phyloP scores from a whole-genome alignment of 2,113 vertebrate species.

The Setophaga coronata region DNA sequence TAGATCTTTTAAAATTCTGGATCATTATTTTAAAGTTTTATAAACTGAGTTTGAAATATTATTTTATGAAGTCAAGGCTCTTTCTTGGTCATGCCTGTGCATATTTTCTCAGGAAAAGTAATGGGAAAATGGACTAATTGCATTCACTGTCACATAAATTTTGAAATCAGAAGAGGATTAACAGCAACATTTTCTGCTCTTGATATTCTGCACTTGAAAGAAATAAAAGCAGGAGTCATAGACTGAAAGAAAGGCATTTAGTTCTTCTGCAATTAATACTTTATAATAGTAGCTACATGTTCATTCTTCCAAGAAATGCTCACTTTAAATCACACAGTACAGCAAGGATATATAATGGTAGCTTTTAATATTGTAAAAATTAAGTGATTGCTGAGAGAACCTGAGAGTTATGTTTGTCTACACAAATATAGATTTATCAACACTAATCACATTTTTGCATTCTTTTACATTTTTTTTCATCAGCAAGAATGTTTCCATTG shows the following conservation, averaged over 20 bases:
- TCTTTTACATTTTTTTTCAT: neutral
- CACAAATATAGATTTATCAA: neutral
- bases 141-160: constrained; percentile 5
- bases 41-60: neutral
- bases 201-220: neutral
- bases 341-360: neutral
- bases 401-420: neutral
- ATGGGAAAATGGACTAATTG: constrained; percentile 15
- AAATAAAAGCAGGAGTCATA: neutral
- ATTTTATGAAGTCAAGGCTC: neutral
- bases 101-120: neutral
- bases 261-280: neutral
- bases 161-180: constrained; percentile 4
- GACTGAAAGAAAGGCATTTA: neutral
- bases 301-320: neutral
- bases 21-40: neutral
- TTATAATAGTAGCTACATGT: neutral
- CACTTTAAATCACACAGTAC: neutral
- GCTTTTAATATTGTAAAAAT: neutral
- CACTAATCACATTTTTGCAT: neutral
- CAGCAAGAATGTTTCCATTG: neutral
- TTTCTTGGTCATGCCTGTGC: neutral
- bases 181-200: neutral
- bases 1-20: neutral
- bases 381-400: neutral